Percentiles rank a stretch among this genome's conserved stretches.
Evolutionary conservation across 2,113 vertebrate species (phyloP).

Genomic region (Plestiodon gilberti): DNA sequence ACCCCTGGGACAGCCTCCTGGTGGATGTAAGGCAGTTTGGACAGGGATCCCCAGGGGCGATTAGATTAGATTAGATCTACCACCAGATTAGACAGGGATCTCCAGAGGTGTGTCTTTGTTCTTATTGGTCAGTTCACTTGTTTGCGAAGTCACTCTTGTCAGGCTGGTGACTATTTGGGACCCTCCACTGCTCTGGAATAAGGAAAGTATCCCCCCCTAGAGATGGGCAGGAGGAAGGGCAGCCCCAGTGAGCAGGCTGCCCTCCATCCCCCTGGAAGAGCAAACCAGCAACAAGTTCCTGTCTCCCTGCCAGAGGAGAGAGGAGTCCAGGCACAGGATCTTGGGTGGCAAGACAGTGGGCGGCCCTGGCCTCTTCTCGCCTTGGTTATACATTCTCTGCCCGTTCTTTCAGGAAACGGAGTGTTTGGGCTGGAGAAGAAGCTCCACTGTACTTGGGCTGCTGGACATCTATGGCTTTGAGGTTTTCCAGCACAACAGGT

Average conservation of each 20-base stretch:
- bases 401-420: slow-evolving; percentile 80
- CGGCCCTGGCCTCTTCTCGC: too few relatives aligned
- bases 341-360: not conserved
- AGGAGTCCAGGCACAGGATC: not conserved
- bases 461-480: slow-evolving; percentile 98
- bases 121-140: not conserved
- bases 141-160: not conserved
- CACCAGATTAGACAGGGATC: too few relatives aligned
- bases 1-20: not conserved
- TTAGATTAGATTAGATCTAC: too few relatives aligned
- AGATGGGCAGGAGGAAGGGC: not conserved
- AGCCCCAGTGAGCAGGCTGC: too few relatives aligned
- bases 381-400: not conserved
- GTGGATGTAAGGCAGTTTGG: not conserved
- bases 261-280: not conserved
- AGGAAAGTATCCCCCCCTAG: not conserved
- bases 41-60: too few relatives aligned
- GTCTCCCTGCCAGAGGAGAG: not conserved
- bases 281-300: not conserved
- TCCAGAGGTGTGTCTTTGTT: not conserved
- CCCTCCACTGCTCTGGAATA: not conserved
- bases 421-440: slow-evolving; percentile 83
- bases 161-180: not conserved
- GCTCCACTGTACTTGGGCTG: slow-evolving; percentile 89
- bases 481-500: slow-evolving; percentile 98